phyloP scores from a whole-genome alignment of 1,140 invertebrate species.

The Ylistrum balloti region DNA sequence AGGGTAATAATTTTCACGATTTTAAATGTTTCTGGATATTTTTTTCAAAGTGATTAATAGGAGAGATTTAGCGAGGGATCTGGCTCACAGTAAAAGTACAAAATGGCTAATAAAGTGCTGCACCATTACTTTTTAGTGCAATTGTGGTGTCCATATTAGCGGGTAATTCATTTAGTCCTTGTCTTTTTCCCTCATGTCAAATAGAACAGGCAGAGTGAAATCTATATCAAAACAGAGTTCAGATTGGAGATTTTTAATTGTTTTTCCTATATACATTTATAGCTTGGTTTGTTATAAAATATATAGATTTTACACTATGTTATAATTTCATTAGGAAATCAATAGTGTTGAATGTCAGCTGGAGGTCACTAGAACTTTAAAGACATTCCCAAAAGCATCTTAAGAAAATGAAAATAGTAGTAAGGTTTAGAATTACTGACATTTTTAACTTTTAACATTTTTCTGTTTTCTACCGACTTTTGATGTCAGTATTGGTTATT shows the following conservation, averaged over 20 bases:
- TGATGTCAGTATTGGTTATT: not conserved
- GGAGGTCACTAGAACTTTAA: not conserved
- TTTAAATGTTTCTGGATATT: not conserved
- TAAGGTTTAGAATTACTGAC: not conserved
- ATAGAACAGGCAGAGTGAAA: not conserved
- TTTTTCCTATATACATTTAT: not conserved
- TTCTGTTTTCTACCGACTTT: not conserved
- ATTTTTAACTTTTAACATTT: not conserved
- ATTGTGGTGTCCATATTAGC: constrained; percentile 4
- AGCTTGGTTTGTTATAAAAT: not conserved
- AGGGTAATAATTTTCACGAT: constrained; percentile 35
- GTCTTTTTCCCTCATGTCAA: not conserved
- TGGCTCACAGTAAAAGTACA: constrained; percentile 10
- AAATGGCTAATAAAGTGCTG: constrained; percentile 34
- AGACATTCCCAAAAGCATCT: not conserved
- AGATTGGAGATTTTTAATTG: not conserved
- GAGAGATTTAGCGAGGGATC: constrained; percentile 4
- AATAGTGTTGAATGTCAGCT: not conserved
- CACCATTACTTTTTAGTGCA: constrained; percentile 33
- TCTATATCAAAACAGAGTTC: constrained; percentile 23
- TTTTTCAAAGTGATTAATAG: constrained; percentile 34
- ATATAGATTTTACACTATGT: constrained; percentile 21
- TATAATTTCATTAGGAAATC: constrained; percentile 34
- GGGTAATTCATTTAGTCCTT: constrained; percentile 32
- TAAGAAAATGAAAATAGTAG: not conserved